Percentiles rank a stretch among this genome's conserved stretches.
Conservation (phyloP, 2,113 vertebrate species). For the Hyaena hyaena region DNA sequence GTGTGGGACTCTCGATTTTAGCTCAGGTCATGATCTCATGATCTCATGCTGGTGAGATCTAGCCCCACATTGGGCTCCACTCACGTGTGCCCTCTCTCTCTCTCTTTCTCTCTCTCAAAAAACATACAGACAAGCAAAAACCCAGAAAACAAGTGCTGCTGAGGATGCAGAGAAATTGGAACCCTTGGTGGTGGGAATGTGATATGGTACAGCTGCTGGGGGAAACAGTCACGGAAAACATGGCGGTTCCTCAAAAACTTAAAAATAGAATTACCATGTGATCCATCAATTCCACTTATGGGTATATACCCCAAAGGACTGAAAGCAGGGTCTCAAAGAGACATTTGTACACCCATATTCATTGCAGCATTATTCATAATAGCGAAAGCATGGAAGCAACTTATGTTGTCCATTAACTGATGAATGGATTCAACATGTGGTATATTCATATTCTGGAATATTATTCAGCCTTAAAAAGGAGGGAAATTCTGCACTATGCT, state of each 20-base stretch:
- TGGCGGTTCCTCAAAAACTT: not conserved
- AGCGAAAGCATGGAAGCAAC: not conserved
- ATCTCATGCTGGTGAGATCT: no score
- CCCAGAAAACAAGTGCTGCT: not conserved
- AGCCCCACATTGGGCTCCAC: no score
- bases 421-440: not conserved
- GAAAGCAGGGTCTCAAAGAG: not conserved
- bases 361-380: not conserved
- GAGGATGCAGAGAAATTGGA: not conserved
- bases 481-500: not conserved
- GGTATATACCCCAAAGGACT: not conserved
- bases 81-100: no score
- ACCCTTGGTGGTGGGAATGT: not conserved
- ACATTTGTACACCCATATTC: not conserved
- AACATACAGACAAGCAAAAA: not conserved
- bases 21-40: no score
- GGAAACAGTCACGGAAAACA: not conserved
- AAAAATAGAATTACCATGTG: not conserved
- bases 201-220: not conserved
- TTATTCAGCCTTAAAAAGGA: constrained; percentile 7
- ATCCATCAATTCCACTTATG: not conserved
- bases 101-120: no score
- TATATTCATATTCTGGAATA: not conserved
- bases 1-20: no score
- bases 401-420: not conserved